These are phyloP conservation scores for Limnodromus scolopaceus DNA, from an alignment of 2,797 vertebrate genomes.

Conservation along the genomic window DNA sequence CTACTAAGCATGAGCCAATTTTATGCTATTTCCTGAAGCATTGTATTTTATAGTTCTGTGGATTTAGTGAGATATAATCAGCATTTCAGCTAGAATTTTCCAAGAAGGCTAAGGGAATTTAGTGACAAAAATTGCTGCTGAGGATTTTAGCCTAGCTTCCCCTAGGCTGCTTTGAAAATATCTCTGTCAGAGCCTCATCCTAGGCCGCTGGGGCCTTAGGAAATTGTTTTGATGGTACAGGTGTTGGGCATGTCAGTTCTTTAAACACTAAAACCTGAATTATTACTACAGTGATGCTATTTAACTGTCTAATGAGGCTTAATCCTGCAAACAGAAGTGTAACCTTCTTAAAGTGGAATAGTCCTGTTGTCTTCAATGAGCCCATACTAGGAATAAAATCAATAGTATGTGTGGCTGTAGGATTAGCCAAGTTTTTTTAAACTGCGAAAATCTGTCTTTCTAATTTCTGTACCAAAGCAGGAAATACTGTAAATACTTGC, in stretches of 20 bases:
- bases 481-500: constrained; percentile 29
- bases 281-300: background rate
- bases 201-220: background rate
- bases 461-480: constrained; percentile 33
- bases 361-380: background rate
- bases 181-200: background rate
- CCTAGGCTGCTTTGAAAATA: constrained; percentile 53
- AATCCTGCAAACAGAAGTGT: background rate
- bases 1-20: constrained; percentile 35
- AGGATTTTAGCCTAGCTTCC: background rate
- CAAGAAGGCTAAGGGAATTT: constrained; percentile 45
- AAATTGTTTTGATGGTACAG: background rate
- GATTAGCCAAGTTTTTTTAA: background rate
- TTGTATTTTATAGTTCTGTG: constrained; percentile 18
- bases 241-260: background rate
- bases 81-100: constrained; percentile 45
- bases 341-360: background rate
- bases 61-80: background rate
- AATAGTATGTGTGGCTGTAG: background rate
- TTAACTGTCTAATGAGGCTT: background rate
- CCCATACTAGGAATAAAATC: background rate
- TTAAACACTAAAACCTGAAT: background rate
- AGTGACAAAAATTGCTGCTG: background rate
- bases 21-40: constrained; percentile 14
- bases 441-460: background rate